A percentile compares a stretch with the other conserved stretches of the same genome.
These are phyloP conservation scores for Wiebesia pumilae DNA, from an alignment of 1,140 invertebrate genomes.

Conservation along the genomic window DNA sequence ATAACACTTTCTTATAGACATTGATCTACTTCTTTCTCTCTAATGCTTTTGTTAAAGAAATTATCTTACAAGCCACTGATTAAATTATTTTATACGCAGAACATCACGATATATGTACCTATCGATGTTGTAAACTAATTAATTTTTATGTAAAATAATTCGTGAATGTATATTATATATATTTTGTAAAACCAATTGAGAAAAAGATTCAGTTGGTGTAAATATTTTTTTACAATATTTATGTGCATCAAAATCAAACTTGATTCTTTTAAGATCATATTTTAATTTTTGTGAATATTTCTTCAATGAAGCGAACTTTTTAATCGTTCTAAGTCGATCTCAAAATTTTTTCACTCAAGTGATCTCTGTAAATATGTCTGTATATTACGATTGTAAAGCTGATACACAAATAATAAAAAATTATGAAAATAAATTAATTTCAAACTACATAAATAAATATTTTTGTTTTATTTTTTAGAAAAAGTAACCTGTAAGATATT, in stretches of 20 bases:
- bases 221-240: background rate
- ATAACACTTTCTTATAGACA: no score
- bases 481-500: no score
- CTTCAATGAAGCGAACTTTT: constrained; percentile 8
- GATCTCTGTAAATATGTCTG: constrained; percentile 46
- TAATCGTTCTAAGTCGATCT: constrained; percentile 1
- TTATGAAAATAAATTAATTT: constrained; percentile 45
- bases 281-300: constrained; percentile 1
- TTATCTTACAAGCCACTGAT: background rate
- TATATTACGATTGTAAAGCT: constrained; percentile 36
- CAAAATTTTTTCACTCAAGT: constrained; percentile 33
- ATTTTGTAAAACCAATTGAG: background rate
- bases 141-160: background rate
- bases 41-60: background rate
- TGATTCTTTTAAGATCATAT: background rate
- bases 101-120: background rate
- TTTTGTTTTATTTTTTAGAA: no score
- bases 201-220: background rate
- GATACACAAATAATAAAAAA: constrained; percentile 6
- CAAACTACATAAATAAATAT: background rate
- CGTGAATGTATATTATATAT: background rate
- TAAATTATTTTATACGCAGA: background rate
- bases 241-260: background rate
- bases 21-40: no score
- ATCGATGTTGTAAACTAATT: background rate